Percentiles rank a stretch among this genome's conserved stretches.
These are phyloP conservation scores for Stramonita haemastoma DNA, from an alignment of 2,888 invertebrate species.

Conservation along the genomic window DNA sequence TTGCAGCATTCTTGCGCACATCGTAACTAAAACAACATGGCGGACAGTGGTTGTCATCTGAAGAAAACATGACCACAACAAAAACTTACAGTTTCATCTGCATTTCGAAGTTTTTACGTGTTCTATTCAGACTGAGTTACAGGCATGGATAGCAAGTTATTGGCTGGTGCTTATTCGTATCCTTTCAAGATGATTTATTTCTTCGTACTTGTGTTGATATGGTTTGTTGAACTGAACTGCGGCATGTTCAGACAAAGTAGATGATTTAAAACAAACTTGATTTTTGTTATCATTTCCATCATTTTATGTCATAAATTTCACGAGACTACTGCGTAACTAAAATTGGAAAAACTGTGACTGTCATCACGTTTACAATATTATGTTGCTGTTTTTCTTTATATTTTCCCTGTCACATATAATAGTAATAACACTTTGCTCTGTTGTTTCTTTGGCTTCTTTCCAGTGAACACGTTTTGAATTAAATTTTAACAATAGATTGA, in stretches of 20 bases:
- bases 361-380: no score
- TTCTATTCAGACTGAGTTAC: not conserved
- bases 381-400: no score
- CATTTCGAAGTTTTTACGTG: not conserved
- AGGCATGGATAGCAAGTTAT: slow-evolving; percentile 53
- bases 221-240: not conserved
- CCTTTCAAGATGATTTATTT: slow-evolving; percentile 53
- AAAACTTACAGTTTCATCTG: not conserved
- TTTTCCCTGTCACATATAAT: no score
- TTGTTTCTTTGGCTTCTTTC: not conserved
- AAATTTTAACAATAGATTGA: no score
- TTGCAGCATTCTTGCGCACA: slow-evolving; percentile 63
- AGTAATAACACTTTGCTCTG: no score
- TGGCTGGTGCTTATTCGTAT: slow-evolving; percentile 73
- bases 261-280: no score
- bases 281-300: no score
- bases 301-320: no score
- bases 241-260: slow-evolving; percentile 7
- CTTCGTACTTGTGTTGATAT: not conserved
- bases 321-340: no score
- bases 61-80: slow-evolving; percentile 40
- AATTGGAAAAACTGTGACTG: no score
- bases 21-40: slow-evolving; percentile 74
- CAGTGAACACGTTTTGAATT: not conserved
- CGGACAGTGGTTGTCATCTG: slow-evolving; percentile 57